Evolutionary conservation across 2,797 vertebrate species (phyloP), one percentile per base, ranked within the genome.

Genomic region (Acanthis flammea): DNA sequence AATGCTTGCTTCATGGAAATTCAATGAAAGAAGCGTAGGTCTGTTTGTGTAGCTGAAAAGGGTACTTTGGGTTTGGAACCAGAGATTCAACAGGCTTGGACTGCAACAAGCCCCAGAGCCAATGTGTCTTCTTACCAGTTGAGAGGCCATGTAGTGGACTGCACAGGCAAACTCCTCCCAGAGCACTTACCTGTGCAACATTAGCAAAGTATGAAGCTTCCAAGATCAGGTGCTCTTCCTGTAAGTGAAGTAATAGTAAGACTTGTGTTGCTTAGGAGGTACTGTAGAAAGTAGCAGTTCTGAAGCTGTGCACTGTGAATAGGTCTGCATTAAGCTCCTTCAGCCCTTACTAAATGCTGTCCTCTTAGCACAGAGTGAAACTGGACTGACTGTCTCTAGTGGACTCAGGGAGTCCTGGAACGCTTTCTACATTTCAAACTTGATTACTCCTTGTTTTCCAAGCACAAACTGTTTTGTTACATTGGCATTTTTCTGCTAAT

Each of bases 111-210:
- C 55, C 50, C 21, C 16, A 19, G 55, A 47, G 7, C 55, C 10
- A 16, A 18, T 57, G 33, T 17, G 25, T 42, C 41, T 31, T 61
- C 35, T 72, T 44, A 44, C 7, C 12, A 57, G 28, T 44, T 80
- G 12, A 24, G 41, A 77, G 37, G 28, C 70, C 33, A 24, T 0
- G 0, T 47, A 31, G 17, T 58, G 24, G 19, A 13, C 28, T 71
- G 17, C 19, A 17, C 10, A 35, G 45, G 10, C 33, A 33, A 50
- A 10, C 42, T 54, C 10, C 9, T 89, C 4, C 37, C 10, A 7
- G 23, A 47, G 10, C 14, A 24, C 7, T 24, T 28, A 12, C n/a
- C 21, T 65, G 19, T n/a, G 58, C 35, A 77, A 4, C 0, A 0
- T 24, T 42, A 44, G n/a, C 37, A 51, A 51, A 53, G 10, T 71